A percentile compares a stretch with the other conserved stretches of the same genome.
Conservation (phyloP, 2,113 vertebrate species). For the Myodes glareolus region DNA sequence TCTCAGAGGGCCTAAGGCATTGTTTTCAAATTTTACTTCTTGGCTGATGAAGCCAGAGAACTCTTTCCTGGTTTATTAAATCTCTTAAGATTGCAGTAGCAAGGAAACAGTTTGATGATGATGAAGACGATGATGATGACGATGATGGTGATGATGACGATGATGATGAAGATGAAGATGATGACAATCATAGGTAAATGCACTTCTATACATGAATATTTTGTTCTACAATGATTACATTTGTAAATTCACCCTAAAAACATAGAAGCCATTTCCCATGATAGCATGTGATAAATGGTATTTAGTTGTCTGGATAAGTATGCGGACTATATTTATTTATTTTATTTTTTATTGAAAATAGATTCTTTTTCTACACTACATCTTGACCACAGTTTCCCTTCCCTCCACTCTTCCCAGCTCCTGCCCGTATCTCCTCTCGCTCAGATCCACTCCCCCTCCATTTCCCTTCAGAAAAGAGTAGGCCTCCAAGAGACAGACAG, state of each 20-base stretch:
- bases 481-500: neutral
- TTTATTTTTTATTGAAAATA: neutral
- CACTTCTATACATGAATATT: neutral
- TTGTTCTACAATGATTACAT: slow-evolving; percentile 42
- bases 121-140: too few relatives aligned
- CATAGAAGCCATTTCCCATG: slow-evolving; percentile 17
- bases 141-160: too few relatives aligned
- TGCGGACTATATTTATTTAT: slow-evolving; percentile 14
- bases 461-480: neutral
- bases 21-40: slow-evolving; percentile 35
- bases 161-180: too few relatives aligned
- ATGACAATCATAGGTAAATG: neutral
- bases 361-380: neutral
- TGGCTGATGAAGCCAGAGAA: slow-evolving; percentile 43
- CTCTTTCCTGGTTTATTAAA: neutral
- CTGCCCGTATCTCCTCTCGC: neutral
- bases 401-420: neutral
- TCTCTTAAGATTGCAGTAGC: slow-evolving; percentile 21
- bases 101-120: slow-evolving; percentile 30
- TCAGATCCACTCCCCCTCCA: neutral
- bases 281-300: slow-evolving; percentile 6
- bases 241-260: slow-evolving; percentile 53
- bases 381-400: neutral
- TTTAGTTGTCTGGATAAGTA: neutral
- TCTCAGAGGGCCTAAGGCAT: slow-evolving; percentile 28